These are phyloP conservation scores for Mormyrops boulengeri DNA, from an alignment of 2,797 vertebrate species.

Conservation along the genomic window DNA sequence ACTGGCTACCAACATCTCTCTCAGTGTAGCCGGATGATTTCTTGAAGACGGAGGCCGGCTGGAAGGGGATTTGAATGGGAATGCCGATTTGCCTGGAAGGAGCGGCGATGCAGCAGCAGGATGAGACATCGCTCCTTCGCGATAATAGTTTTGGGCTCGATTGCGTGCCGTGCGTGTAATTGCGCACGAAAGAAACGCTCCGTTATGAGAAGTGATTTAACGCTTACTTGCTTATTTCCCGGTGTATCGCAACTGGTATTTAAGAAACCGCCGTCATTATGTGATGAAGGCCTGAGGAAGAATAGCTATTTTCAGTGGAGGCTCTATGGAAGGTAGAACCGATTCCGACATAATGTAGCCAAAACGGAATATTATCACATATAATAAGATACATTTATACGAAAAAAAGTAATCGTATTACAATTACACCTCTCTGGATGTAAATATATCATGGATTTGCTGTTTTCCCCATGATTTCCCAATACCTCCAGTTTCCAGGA, in stretches of 20 bases:
- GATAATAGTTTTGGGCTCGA: neutral
- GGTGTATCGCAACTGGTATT: neutral
- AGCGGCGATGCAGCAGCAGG: neutral
- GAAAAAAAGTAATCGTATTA: neutral
- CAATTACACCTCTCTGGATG: neutral
- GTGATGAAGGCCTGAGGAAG: neutral
- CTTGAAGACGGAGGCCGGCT: conserved; percentile 20
- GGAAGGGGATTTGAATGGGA: neutral
- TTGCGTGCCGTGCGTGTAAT: neutral
- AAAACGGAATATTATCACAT: neutral
- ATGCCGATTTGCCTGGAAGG: neutral
- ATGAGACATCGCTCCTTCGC: neutral
- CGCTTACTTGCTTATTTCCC: neutral
- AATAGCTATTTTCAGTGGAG: neutral
- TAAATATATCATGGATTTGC: neutral
- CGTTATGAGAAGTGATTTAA: neutral
- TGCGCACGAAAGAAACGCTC: neutral
- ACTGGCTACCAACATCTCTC: neutral
- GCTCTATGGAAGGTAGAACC: neutral
- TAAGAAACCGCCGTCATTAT: neutral
- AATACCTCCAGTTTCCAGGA: neutral
- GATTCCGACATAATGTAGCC: neutral
- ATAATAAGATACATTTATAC: neutral
- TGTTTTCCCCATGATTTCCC: neutral
- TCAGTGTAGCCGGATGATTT: neutral